Percentiles rank a stretch among this genome's conserved stretches.
phyloP scores from a whole-genome alignment of 2,113 vertebrate genomes.

The Hypocryptadius cinnamomeus region DNA sequence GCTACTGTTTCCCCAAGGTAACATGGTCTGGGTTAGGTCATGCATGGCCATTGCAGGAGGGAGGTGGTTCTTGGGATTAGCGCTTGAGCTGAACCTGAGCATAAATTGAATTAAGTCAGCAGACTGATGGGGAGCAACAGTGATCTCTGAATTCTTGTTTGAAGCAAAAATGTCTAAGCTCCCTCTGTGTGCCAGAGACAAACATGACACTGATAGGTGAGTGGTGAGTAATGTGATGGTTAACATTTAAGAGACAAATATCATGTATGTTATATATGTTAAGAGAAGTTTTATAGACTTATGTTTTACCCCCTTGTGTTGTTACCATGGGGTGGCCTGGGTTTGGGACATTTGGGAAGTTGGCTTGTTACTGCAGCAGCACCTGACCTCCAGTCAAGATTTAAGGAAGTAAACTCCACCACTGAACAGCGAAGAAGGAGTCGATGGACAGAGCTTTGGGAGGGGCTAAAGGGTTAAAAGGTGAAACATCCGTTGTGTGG shows the following conservation, averaged over 20 bases:
- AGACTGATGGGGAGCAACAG: neutral
- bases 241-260: neutral
- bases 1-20: neutral
- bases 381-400: neutral
- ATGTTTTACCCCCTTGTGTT: neutral
- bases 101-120: neutral
- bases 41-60: neutral
- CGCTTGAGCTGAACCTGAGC: neutral
- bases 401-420: neutral
- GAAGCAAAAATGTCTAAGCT: neutral
- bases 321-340: neutral
- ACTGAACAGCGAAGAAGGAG: neutral
- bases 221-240: neutral
- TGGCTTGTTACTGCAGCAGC: neutral
- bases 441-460: neutral
- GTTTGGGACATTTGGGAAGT: neutral
- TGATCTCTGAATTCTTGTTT: neutral
- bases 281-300: neutral
- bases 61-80: neutral
- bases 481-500: neutral
- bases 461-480: neutral
- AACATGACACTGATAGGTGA: neutral
- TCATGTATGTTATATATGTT: neutral
- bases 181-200: neutral
- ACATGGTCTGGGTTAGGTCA: accelerated